A percentile compares a stretch with the other conserved stretches of the same genome.
Evolutionary conservation across 2,888 invertebrate genomes (phyloP).

Genomic region (Melipona beecheii): DNA sequence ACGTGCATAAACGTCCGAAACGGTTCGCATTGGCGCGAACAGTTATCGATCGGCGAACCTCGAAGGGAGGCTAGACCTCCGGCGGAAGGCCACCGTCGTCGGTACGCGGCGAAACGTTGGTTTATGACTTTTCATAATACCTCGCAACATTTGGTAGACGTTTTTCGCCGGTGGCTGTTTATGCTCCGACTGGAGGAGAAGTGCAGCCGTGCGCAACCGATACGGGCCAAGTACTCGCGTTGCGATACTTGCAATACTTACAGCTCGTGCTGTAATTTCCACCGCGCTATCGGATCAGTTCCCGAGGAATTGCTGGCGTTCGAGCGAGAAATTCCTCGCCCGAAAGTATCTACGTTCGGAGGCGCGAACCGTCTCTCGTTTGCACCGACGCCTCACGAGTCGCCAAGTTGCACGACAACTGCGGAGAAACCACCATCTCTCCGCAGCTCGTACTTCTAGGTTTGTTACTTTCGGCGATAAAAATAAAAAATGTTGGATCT

Average conservation of each 20-base stretch:
- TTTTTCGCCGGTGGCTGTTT: conserved; percentile 54
- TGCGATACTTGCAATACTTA: conserved; percentile 26
- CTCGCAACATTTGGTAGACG: conserved; percentile 62
- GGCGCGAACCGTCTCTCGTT: neutral
- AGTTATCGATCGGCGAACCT: conserved; percentile 48
- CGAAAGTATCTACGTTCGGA: neutral
- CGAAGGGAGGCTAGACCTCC: neutral
- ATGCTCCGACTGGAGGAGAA: conserved; percentile 31
- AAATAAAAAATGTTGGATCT: no score
- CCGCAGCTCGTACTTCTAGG: no score
- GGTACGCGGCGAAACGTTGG: conserved; percentile 33
- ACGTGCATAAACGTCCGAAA: conserved; percentile 47
- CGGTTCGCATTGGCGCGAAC: conserved; percentile 32
- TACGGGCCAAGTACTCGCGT: neutral
- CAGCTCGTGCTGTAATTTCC: conserved; percentile 27
- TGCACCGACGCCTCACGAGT: no score
- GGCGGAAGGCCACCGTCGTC: conserved; percentile 10
- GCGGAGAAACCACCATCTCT: no score
- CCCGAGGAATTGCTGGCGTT: conserved; percentile 4
- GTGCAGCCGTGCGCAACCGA: neutral
- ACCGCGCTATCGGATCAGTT: conserved; percentile 25
- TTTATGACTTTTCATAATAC: conserved; percentile 69
- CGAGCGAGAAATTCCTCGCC: neutral
- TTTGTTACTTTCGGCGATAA: no score
- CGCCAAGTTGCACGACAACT: no score